A percentile compares a stretch with the other conserved stretches of the same genome.
Conservation (phyloP, 1,140 invertebrate genomes). For the Ips typographus region DNA sequence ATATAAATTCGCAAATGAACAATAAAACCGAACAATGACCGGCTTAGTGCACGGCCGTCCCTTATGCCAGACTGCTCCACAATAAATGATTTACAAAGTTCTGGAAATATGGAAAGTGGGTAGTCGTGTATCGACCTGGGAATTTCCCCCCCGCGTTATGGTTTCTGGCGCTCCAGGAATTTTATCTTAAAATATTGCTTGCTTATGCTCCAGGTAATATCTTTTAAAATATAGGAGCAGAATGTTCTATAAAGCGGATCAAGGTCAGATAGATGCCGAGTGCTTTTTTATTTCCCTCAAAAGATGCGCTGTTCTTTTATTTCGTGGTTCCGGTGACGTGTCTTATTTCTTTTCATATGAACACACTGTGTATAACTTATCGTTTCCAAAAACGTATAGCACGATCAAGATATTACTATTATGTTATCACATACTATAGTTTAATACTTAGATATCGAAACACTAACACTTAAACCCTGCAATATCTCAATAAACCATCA, state of each 20-base stretch:
- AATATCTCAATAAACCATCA: too few relatives aligned
- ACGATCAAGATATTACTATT: too few relatives aligned
- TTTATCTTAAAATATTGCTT: slow-evolving; percentile 38
- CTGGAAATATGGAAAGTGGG: slow-evolving; percentile 48
- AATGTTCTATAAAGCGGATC: slow-evolving; percentile 28
- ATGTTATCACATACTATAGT: too few relatives aligned
- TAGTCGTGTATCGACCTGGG: slow-evolving; percentile 44
- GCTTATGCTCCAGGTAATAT: slow-evolving; percentile 32
- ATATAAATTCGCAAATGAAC: slow-evolving; percentile 41
- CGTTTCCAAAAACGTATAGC: too few relatives aligned
- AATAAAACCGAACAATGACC: slow-evolving; percentile 41
- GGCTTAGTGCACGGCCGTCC: slow-evolving; percentile 30
- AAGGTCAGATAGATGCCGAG: slow-evolving; percentile 21
- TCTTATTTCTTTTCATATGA: background rate
- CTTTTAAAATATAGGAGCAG: slow-evolving; percentile 29
- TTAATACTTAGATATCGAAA: too few relatives aligned
- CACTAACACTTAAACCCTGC: too few relatives aligned
- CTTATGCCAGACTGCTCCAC: slow-evolving; percentile 40
- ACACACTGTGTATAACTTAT: too few relatives aligned
- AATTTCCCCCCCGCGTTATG: slow-evolving; percentile 34
- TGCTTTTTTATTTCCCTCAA: slow-evolving; percentile 8
- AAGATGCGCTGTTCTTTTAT: slow-evolving; percentile 1
- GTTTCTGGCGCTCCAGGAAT: slow-evolving; percentile 31
- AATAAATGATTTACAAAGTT: slow-evolving; percentile 43
- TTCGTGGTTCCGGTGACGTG: background rate